These are phyloP conservation scores for Ganaspis brasiliensis DNA, from an alignment of 2,888 invertebrate genomes.

Conservation along the genomic window DNA sequence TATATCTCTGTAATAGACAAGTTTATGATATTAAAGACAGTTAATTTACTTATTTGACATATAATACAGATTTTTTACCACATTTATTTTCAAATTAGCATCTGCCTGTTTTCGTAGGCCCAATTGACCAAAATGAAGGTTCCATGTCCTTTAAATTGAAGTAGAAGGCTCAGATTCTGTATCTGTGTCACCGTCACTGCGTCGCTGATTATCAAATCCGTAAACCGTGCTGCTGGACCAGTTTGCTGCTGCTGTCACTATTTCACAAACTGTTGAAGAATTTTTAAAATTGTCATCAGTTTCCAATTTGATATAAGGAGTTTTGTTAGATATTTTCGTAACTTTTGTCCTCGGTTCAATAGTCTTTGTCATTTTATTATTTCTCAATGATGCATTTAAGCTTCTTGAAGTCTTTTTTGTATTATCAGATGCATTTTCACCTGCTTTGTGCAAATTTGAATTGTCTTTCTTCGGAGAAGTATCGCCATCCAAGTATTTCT, in stretches of 20 bases:
- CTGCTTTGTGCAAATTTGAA: conserved; percentile 47
- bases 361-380: not conserved
- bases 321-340: conserved; percentile 56
- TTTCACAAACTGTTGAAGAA: conserved; percentile 49
- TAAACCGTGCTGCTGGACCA: conserved; percentile 31
- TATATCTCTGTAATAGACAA: conserved; percentile 22
- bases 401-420: conserved; percentile 47
- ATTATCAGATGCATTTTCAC: conserved; percentile 45
- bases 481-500: conserved; percentile 71
- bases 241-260: conserved; percentile 53
- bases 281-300: conserved; percentile 49
- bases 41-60: conserved; percentile 32
- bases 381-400: conserved; percentile 44
- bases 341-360: not conserved
- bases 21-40: conserved; percentile 26
- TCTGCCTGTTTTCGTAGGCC: conserved; percentile 17
- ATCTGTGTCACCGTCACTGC: conserved; percentile 64
- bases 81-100: conserved; percentile 14
- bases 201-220: conserved; percentile 6
- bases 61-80: conserved; percentile 38
- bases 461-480: conserved; percentile 59
- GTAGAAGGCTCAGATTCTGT: conserved; percentile 76
- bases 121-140: conserved; percentile 29
- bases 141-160: conserved; percentile 68
- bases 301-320: conserved; percentile 55